Percentiles rank a stretch among this genome's conserved stretches.
Evolutionary conservation across 2,888 invertebrate species (phyloP).

Genomic region (Rhamphomyia laevipes): DNA sequence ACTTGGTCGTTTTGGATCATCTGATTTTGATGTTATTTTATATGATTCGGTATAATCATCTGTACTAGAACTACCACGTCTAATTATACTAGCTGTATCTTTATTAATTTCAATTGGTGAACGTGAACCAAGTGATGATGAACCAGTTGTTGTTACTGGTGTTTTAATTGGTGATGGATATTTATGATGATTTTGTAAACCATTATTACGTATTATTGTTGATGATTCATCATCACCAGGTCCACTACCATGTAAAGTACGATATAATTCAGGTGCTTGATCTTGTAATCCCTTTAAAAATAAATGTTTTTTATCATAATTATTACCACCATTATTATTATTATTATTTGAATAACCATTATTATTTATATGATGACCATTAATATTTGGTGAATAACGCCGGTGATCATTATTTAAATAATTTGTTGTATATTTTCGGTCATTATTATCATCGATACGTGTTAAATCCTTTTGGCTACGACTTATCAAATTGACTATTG

Average conservation of each 20-base stretch:
- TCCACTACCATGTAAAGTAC: constrained; percentile 56
- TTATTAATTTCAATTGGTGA: constrained; percentile 34
- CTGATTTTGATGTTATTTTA: constrained; percentile 53
- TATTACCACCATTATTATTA: constrained; percentile 36
- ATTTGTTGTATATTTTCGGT: constrained; percentile 22
- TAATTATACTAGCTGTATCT: constrained; percentile 38
- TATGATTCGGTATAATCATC: constrained; percentile 62
- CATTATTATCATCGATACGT: constrained; percentile 39
- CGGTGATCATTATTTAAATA: constrained; percentile 16
- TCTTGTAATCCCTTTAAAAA: constrained; percentile 58
- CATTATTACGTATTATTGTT: constrained; percentile 35
- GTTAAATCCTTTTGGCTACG: constrained; percentile 70
- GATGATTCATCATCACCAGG: constrained; percentile 47
- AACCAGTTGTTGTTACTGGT: background rate
- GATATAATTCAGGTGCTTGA: constrained; percentile 59
- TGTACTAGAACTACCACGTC: constrained; percentile 54
- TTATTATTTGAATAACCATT: constrained; percentile 9
- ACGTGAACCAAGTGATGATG: constrained; percentile 32
- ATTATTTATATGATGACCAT: constrained; percentile 1
- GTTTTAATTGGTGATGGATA: constrained; percentile 24
- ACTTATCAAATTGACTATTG: constrained; percentile 74
- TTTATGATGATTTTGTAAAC: constrained; percentile 32
- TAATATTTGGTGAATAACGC: constrained; percentile 11
- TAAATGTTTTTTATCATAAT: constrained; percentile 51
- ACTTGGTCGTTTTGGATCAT: constrained; percentile 53